Conservation (phyloP, 2,888 invertebrate genomes). For the Hymenopus coronatus region DNA sequence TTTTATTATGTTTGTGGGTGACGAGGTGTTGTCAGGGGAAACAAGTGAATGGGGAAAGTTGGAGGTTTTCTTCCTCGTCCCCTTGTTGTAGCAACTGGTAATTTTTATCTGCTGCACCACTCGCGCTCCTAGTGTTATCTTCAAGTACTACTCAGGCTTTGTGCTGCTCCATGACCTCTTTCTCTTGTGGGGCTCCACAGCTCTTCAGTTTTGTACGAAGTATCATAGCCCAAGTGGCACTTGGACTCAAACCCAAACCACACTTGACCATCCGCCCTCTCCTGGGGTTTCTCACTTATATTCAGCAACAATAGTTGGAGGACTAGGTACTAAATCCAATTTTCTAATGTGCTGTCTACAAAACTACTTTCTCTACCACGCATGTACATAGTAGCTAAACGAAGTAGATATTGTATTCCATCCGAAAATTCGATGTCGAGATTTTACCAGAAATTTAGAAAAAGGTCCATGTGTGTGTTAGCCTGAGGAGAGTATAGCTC, state of each 20-base stretch:
- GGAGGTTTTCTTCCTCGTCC: background rate
- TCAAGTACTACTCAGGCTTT: background rate
- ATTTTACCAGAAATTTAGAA: no score
- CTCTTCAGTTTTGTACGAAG: background rate
- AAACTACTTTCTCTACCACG: no score
- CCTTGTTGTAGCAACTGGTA: background rate
- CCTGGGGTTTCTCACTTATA: no score
- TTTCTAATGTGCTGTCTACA: no score
- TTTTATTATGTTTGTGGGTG: background rate
- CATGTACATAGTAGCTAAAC: no score
- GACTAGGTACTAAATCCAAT: no score
- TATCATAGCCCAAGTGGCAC: background rate
- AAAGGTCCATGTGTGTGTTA: no score
- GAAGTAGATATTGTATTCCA: no score
- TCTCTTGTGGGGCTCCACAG: background rate
- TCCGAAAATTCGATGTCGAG: no score
- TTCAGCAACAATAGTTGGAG: no score
- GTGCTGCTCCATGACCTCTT: background rate
- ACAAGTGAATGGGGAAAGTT: background rate
- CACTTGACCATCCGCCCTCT: no score
- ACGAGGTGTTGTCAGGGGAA: slow-evolving; percentile 1
- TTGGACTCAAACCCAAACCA: background rate
- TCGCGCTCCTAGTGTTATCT: background rate
- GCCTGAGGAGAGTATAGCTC: no score
- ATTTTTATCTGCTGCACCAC: background rate